Conservation (phyloP, 1,140 invertebrate species). For the Papilio helenus region DNA sequence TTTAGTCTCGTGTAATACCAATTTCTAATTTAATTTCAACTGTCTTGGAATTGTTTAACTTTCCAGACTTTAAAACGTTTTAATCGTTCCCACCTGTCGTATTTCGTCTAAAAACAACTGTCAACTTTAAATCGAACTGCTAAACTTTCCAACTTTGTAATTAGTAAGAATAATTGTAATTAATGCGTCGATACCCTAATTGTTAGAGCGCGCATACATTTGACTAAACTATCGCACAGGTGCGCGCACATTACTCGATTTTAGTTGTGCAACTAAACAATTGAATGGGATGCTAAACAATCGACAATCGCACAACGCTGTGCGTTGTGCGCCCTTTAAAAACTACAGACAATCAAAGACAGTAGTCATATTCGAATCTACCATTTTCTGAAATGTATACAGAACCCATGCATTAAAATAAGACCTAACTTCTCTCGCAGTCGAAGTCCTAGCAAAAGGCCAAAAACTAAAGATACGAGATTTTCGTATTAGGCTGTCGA, state of each 20-base stretch:
- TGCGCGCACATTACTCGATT: too few relatives aligned
- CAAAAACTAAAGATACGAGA: slow-evolving; percentile 39
- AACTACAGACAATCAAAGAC: too few relatives aligned
- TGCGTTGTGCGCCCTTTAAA: too few relatives aligned
- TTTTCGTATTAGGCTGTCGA: slow-evolving; percentile 40
- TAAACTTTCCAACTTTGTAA: slow-evolving; percentile 12
- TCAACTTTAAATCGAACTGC: not conserved
- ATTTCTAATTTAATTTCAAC: slow-evolving; percentile 15
- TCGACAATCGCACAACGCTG: too few relatives aligned
- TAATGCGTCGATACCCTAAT: not conserved
- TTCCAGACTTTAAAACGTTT: slow-evolving; percentile 16
- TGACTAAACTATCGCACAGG: too few relatives aligned
- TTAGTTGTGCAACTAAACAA: too few relatives aligned
- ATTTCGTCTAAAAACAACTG: not conserved
- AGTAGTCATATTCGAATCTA: too few relatives aligned
- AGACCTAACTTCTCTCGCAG: not conserved
- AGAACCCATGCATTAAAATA: slow-evolving; percentile 8
- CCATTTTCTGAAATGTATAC: not conserved
- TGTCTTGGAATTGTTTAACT: slow-evolving; percentile 18
- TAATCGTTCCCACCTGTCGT: slow-evolving; percentile 4
- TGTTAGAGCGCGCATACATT: not conserved
- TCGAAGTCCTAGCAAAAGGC: slow-evolving; percentile 17
- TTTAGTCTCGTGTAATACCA: not conserved
- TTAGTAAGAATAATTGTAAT: not conserved
- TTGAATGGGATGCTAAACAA: too few relatives aligned